Conservation (phyloP, 2,113 vertebrate genomes). For the Melanostigma gelatinosum region DNA sequence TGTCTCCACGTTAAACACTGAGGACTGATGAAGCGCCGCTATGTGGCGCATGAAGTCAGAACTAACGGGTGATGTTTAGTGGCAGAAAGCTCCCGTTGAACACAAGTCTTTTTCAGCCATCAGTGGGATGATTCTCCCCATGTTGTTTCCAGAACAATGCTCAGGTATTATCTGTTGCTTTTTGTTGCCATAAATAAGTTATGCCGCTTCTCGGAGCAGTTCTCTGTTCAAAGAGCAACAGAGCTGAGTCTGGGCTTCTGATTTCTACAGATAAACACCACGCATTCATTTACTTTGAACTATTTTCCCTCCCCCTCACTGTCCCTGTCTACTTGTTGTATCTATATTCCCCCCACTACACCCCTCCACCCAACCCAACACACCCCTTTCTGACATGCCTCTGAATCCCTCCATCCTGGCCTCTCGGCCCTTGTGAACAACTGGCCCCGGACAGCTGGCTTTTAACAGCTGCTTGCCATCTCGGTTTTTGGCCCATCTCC, state of each 20-base stretch:
- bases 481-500: slow-evolving; percentile 43
- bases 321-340: slow-evolving; percentile 64
- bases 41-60: too few relatives aligned
- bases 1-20: not conserved
- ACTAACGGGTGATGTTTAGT: too few relatives aligned
- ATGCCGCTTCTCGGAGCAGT: not conserved
- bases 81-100: too few relatives aligned
- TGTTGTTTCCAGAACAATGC: not conserved
- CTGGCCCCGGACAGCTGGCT: slow-evolving; percentile 64
- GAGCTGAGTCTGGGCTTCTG: slow-evolving; percentile 12
- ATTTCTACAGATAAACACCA: slow-evolving; percentile 2
- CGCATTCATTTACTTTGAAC: not conserved
- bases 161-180: not conserved
- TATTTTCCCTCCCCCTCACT: slow-evolving; percentile 56
- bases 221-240: slow-evolving; percentile 9
- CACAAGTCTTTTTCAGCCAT: not conserved
- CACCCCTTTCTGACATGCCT: slow-evolving; percentile 63
- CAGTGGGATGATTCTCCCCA: not conserved
- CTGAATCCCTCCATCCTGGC: slow-evolving; percentile 64
- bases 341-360: not conserved
- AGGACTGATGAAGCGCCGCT: too few relatives aligned
- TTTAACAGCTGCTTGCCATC: slow-evolving; percentile 65
- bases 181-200: not conserved
- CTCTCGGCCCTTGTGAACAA: slow-evolving; percentile 56
- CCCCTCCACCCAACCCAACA: not conserved